Conservation (phyloP, 2,113 vertebrate genomes). For the Edolisoma coerulescens region DNA sequence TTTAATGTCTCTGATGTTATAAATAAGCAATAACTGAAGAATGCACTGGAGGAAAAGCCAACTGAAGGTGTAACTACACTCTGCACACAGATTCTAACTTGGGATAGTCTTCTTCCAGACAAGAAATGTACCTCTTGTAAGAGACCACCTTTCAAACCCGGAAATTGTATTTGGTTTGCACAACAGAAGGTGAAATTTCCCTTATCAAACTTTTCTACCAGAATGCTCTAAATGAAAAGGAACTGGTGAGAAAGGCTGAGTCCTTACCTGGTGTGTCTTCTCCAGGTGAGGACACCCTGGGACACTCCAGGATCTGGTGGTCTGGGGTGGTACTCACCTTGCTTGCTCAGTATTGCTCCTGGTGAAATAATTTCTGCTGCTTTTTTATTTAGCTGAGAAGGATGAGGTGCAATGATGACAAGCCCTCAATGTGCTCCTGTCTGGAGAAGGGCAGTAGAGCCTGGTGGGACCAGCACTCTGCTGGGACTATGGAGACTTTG, state of each 20-base stretch:
- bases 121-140: neutral
- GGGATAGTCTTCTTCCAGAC: neutral
- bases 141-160: neutral
- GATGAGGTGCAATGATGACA: neutral
- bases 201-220: neutral
- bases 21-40: constrained; percentile 9
- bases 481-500: neutral
- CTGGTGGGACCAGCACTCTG: neutral
- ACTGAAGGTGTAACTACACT: neutral
- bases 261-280: neutral
- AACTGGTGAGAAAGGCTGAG: neutral
- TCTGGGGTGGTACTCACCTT: neutral
- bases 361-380: neutral
- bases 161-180: neutral
- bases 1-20: neutral
- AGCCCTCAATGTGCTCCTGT: neutral
- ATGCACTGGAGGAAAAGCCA: neutral
- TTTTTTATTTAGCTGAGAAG: neutral
- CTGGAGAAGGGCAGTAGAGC: neutral
- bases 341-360: neutral
- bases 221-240: neutral
- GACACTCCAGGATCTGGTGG: neutral
- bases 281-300: neutral
- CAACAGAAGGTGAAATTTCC: neutral
- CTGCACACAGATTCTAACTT: neutral